Evolutionary conservation across 2,113 vertebrate genomes (phyloP), one percentile per base, ranked within the genome.

Genomic region (Leptocoma aspasia): DNA sequence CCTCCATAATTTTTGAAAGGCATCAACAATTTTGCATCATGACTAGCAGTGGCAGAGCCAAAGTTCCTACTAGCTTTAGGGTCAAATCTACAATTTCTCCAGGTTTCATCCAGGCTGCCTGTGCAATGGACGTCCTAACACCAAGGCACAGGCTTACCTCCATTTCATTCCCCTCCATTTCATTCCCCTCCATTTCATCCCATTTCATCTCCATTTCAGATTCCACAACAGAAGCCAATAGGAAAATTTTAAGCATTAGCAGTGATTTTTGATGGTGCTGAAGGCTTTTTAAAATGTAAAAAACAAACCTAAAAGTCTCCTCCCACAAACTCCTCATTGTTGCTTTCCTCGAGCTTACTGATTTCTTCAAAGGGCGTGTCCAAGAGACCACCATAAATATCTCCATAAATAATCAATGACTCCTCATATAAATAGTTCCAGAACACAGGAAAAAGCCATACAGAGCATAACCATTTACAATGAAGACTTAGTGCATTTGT

Each of bases 331-430:
- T 91, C 24, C 33, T 35, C 5, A 1, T 82, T 80, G 59, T 47
- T 84, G 45, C 63, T 85, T 72, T 73, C 75, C 70, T 95, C 1
- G 0, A 7, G 60, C 50, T 57, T 80, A 80, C 73, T 80, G 61
- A 87, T 76, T 52, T 91, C 57, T 94, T 89, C 69, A 64, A 35
- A 23, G 27, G 50, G 26, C 26, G 79, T 61, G 39, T 72, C 86
- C 93, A 95, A 95, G 81, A 82, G 92, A 97, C 92, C 65, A 91
- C 69, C 57, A 54, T 31, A 69, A 87, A 87, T 69, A 73, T 88
- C 50, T 85, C 78, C 33, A 82, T 85, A 87, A 94, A 87, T 87
- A 95, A 95, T 82, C 70, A 82, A 65, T 85, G 73, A 76, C 31
- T 91, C 59, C 63, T 69, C 71, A 82, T 57, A 42, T 54, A 92